Evolutionary conservation across 2,888 invertebrate species (phyloP), one percentile per base, ranked within the genome.

Genomic region (Troides aeacus): DNA sequence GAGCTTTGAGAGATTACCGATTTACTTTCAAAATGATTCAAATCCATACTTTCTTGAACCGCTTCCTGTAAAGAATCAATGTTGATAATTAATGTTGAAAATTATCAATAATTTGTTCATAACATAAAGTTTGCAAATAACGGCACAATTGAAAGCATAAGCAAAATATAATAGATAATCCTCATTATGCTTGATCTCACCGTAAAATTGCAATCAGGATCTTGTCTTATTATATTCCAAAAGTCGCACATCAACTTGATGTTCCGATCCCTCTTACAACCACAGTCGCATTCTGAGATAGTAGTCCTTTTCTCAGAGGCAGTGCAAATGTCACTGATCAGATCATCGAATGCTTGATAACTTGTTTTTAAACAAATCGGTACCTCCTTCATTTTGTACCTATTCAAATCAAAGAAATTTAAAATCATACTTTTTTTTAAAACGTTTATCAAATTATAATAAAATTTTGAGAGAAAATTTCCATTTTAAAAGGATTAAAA

Each of bases 181-280:
- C 2, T 46, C 15, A 46, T 30, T 30, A 30, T 30, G 30, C 30
- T 30, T 30, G 30, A 30, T 30, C 42, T 68, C 76, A 90, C 90
- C 78, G 78, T 77, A 2, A 88, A 72, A 74, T 89, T 78, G 70
- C 82, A 84, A 66, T 84, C 76, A 1, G 89, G 88, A 68, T 90
- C 82, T 70, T 88, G 84, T 72, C 89, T 85, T 1, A 90, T 79
- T 70, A 88, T 87, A 56, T 86, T 84, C 92, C 91, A 91, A 70
- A 92, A 87, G 36, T 89, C 79, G 70, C 88, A 86, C 87, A 91
- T 87, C 1, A 91, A 79, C 67, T 82, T 85, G 30, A 87, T 76
- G 21, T 84, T 81, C 1, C 82, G 81, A 2, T 85, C 81, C 2
- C 76, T 74, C 0, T 71, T 66, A 36, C 60, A 60, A 5, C 66